Conservation (phyloP, 2,797 vertebrate genomes). For the Notoglanidium macrostoma region DNA sequence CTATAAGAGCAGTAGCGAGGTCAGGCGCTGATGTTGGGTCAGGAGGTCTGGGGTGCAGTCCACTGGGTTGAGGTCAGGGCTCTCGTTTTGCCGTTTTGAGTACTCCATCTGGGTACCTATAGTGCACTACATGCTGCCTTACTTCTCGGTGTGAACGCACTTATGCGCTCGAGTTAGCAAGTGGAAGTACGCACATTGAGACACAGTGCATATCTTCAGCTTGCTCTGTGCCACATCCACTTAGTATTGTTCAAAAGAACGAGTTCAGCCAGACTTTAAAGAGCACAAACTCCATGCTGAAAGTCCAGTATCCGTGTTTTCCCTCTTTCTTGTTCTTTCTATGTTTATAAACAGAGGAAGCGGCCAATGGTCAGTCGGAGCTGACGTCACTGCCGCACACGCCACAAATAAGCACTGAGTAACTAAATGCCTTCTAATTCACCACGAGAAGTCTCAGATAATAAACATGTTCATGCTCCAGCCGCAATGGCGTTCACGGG, state of each 20-base stretch:
- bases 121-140: too few relatives aligned
- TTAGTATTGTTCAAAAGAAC: not conserved
- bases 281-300: not conserved
- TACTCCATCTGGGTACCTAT: too few relatives aligned
- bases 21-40: too few relatives aligned
- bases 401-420: conserved; percentile 8
- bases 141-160: too few relatives aligned
- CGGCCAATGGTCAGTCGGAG: conserved; percentile 52
- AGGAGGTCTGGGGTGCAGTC: too few relatives aligned
- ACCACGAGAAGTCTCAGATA: not conserved
- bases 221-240: not conserved
- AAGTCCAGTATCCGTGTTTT: conserved; percentile 70
- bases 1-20: too few relatives aligned
- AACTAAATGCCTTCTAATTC: conserved; percentile 1
- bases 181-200: too few relatives aligned
- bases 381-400: conserved; percentile 47
- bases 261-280: not conserved
- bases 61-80: too few relatives aligned
- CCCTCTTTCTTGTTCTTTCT: conserved; percentile 76
- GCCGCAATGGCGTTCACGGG: too few relatives aligned
- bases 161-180: too few relatives aligned
- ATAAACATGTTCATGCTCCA: not conserved
- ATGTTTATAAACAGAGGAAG: conserved; percentile 81
- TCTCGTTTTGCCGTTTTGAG: too few relatives aligned
- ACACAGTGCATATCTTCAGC: too few relatives aligned